phyloP scores from a whole-genome alignment of 2,797 vertebrate genomes.

The Sarcoramphus papa region DNA sequence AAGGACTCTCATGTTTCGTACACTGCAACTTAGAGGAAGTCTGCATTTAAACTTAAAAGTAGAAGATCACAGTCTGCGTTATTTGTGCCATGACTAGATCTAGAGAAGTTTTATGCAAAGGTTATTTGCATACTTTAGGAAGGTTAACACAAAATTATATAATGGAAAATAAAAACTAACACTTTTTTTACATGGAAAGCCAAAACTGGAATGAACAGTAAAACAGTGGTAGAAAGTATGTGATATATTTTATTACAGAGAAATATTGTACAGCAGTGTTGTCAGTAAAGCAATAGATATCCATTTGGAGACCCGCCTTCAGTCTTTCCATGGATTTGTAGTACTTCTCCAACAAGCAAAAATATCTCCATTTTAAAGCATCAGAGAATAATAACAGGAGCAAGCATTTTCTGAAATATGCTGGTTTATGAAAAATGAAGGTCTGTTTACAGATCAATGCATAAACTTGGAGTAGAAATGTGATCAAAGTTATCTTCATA shows the following conservation, averaged over 20 bases:
- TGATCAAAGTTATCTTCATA: background rate
- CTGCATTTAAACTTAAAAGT: background rate
- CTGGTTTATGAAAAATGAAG: background rate
- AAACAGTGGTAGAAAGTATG: background rate
- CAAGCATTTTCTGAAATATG: background rate
- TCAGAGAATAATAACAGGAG: background rate
- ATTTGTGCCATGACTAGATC: background rate
- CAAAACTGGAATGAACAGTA: background rate
- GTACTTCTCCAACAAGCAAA: background rate
- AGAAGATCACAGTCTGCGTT: background rate
- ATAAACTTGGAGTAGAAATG: background rate
- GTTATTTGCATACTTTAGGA: background rate
- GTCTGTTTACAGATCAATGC: background rate
- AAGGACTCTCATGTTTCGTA: background rate
- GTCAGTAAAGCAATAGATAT: background rate
- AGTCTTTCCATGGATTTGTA: background rate
- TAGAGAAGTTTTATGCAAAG: background rate
- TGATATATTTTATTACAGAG: rapidly evolving
- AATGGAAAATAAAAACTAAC: background rate
- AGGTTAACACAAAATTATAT: background rate
- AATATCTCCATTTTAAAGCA: background rate
- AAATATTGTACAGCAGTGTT: background rate
- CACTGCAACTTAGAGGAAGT: background rate
- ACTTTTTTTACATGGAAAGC: background rate
- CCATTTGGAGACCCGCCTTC: background rate